Conservation (phyloP, 2,888 invertebrate species). For the Busseola fusca region DNA sequence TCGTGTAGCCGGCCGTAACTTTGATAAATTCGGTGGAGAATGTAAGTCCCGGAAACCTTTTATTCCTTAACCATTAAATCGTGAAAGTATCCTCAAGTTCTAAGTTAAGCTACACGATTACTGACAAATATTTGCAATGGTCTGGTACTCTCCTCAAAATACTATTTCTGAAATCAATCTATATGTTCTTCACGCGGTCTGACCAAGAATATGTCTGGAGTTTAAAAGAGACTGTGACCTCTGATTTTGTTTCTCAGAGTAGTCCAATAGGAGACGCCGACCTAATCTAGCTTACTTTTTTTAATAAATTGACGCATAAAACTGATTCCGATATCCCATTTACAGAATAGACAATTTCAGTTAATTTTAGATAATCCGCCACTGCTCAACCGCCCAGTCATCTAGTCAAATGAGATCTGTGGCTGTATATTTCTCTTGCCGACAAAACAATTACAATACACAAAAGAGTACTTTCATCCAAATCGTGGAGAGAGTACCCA, state of each 20-base stretch:
- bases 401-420: background rate
- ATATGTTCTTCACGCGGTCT: background rate
- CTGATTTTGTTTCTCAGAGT: background rate
- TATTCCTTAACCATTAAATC: background rate
- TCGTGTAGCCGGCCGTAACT: background rate
- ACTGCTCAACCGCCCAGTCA: background rate
- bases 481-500: slow-evolving; percentile 20
- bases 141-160: background rate
- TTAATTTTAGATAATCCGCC: background rate
- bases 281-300: background rate
- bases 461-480: slow-evolving; percentile 26
- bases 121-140: background rate
- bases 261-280: background rate
- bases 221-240: background rate
- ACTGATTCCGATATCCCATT: background rate
- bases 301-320: background rate
- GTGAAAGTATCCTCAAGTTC: background rate
- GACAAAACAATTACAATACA: slow-evolving; percentile 20
- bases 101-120: background rate
- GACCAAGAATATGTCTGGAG: background rate
- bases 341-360: background rate
- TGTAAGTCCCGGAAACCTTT: background rate
- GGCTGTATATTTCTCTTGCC: background rate
- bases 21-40: background rate
- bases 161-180: background rate